Evolutionary conservation across 2,888 invertebrate genomes (phyloP).

Genomic region (Callimorpha dominula): DNA sequence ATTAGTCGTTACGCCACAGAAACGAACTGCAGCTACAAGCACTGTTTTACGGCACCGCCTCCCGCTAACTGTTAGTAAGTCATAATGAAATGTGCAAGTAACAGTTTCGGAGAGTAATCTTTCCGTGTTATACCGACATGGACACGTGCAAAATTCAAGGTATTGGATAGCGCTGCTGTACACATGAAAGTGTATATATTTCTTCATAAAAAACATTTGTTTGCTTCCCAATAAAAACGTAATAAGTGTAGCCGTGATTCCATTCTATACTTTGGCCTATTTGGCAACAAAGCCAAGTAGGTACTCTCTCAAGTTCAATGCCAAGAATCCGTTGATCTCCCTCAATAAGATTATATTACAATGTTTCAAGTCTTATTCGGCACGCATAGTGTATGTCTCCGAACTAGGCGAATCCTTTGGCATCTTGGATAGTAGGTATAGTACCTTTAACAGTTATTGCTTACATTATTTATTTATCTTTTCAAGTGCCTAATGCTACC

Average conservation of each 20-base stretch:
- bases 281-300: conserved; percentile 80
- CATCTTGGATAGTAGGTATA: conserved; percentile 22
- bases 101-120: too few species aligned
- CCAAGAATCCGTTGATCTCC: conserved; percentile 75
- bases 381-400: conserved; percentile 43
- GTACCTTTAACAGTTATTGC: neutral
- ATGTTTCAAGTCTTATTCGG: conserved; percentile 52
- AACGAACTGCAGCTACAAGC: too few species aligned
- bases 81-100: too few species aligned
- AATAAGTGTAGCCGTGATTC: conserved; percentile 19
- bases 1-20: too few species aligned
- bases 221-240: neutral
- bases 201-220: too few species aligned
- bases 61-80: too few species aligned
- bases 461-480: neutral
- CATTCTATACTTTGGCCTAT: conserved; percentile 56
- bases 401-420: conserved; percentile 32
- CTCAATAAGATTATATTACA: conserved; percentile 58
- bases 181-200: too few species aligned
- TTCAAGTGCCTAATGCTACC: too few species aligned
- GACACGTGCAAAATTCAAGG: too few species aligned
- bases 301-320: conserved; percentile 76
- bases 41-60: too few species aligned
- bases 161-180: neutral
- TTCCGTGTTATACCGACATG: too few species aligned